These are phyloP conservation scores for Latrodectus hesperus DNA, from an alignment of 2,888 invertebrate species.

Conservation along the genomic window DNA sequence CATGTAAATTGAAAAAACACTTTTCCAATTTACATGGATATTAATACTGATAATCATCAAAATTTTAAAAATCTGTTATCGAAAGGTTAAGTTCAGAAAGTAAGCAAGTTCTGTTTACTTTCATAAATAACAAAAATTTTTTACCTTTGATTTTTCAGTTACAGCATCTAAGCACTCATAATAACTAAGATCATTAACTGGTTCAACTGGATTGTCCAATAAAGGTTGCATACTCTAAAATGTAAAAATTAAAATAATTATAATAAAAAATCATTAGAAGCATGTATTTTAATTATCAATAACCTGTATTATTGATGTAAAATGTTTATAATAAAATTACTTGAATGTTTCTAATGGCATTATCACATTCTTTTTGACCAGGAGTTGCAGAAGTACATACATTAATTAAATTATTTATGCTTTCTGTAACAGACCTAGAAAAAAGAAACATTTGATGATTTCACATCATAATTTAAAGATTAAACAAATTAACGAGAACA, in stretches of 20 bases:
- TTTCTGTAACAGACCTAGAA: slow-evolving; percentile 88
- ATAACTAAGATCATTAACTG: slow-evolving; percentile 90
- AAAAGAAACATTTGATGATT: neutral
- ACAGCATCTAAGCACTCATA: slow-evolving; percentile 94
- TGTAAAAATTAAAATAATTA: slow-evolving; percentile 7
- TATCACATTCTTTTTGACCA: slow-evolving; percentile 97
- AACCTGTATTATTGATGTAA: neutral
- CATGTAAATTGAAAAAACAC: too few relatives aligned
- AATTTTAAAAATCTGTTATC: too few relatives aligned
- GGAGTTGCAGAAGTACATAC: slow-evolving; percentile 92
- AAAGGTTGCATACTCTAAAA: slow-evolving; percentile 83
- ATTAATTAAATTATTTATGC: slow-evolving; percentile 91
- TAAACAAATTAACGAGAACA: neutral
- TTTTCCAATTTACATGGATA: too few relatives aligned
- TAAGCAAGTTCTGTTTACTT: too few relatives aligned
- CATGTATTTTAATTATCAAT: neutral
- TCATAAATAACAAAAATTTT: neutral
- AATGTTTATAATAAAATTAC: slow-evolving; percentile 70
- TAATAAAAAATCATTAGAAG: neutral
- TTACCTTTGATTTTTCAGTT: slow-evolving; percentile 86
- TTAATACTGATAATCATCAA: too few relatives aligned
- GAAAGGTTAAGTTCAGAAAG: too few relatives aligned
- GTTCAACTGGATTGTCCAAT: slow-evolving; percentile 89
- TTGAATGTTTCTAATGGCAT: slow-evolving; percentile 93
- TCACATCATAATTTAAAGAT: neutral